Percentiles rank a stretch among this genome's conserved stretches.
Conservation (phyloP, 2,113 vertebrate species). For the Mobula birostris region DNA sequence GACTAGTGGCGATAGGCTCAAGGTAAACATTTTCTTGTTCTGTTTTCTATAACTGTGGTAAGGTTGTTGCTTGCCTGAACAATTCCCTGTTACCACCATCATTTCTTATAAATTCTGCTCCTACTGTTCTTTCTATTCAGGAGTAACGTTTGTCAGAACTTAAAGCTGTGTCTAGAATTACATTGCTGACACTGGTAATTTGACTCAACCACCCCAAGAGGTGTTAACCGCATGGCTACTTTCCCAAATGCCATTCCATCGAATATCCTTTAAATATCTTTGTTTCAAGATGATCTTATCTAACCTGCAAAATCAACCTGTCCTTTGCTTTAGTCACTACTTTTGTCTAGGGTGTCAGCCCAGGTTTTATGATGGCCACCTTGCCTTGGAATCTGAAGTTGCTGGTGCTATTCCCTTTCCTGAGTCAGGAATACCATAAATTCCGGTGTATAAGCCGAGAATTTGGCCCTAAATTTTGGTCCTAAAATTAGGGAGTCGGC, state of each 20-base stretch:
- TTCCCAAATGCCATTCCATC: neutral
- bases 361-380: no score
- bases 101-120: neutral
- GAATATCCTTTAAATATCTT: neutral
- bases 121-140: neutral
- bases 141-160: neutral
- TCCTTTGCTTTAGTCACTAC: neutral
- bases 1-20: constrained; percentile 73
- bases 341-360: no score
- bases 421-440: no score
- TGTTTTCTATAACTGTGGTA: neutral
- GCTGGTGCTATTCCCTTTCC: no score
- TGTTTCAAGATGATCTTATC: neutral
- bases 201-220: neutral
- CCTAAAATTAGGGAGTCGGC: no score
- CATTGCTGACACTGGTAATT: neutral
- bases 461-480: no score
- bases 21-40: constrained; percentile 57
- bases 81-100: neutral
- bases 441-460: no score
- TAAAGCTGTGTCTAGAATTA: neutral
- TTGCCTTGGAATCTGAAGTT: no score
- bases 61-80: neutral
- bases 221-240: neutral
- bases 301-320: neutral